Percentiles rank a stretch among this genome's conserved stretches.
Evolutionary conservation across 2,113 vertebrate genomes (phyloP).

Genomic region (Nestor notabilis): DNA sequence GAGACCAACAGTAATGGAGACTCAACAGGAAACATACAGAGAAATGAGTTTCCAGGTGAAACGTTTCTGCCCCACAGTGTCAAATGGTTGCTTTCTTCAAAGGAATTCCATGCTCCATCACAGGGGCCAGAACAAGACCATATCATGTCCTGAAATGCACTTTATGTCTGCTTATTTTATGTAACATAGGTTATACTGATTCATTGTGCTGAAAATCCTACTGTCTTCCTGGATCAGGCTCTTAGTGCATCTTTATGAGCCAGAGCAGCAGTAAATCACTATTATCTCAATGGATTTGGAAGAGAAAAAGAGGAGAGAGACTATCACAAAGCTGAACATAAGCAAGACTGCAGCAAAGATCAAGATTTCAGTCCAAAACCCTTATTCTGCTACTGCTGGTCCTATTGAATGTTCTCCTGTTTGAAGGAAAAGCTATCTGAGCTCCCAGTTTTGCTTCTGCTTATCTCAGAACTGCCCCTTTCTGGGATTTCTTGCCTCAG

Average conservation of each 20-base stretch:
- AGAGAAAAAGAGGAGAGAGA: background rate
- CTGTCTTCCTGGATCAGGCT: constrained; percentile 6
- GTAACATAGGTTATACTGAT: background rate
- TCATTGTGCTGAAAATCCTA: constrained; percentile 18
- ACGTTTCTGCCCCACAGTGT: background rate
- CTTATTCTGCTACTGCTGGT: background rate
- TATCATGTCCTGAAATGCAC: background rate
- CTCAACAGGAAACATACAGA: background rate
- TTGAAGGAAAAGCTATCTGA: background rate
- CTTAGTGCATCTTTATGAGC: background rate
- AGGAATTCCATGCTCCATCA: background rate
- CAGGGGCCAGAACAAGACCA: background rate
- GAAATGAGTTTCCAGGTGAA: background rate
- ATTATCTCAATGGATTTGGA: background rate
- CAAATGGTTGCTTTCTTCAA: background rate
- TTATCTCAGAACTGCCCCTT: background rate
- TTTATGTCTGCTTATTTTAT: background rate
- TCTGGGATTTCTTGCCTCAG: background rate
- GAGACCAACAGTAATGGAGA: background rate
- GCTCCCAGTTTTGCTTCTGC: background rate
- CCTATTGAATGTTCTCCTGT: background rate
- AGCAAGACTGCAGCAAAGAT: background rate
- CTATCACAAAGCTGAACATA: background rate
- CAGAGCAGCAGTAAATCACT: background rate
- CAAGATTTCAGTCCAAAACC: background rate